Evolutionary conservation across 2,797 vertebrate species (phyloP).

Genomic region (Betta splendens): DNA sequence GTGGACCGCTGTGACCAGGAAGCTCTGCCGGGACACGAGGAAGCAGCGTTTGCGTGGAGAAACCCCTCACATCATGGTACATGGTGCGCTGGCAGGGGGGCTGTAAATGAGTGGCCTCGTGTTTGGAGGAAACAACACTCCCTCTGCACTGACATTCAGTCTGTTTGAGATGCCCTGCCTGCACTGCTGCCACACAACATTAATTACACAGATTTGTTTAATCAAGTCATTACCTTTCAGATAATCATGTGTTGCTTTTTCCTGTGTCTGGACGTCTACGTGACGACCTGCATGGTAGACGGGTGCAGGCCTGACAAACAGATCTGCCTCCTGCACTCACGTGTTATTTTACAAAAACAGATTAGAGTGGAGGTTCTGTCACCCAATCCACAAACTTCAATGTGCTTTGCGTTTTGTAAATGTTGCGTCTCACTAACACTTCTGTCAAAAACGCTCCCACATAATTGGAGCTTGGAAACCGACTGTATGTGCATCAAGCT

Average conservation of each 20-base stretch:
- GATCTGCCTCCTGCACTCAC: slow-evolving; percentile 2
- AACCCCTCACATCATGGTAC: slow-evolving; percentile 31
- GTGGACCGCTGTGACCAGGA: slow-evolving; percentile 35
- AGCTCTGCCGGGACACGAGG: slow-evolving; percentile 28
- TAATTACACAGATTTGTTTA: slow-evolving; percentile 33
- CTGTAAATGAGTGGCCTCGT: slow-evolving; percentile 55
- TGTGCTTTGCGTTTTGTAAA: slow-evolving; percentile 46
- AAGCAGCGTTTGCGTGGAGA: slow-evolving; percentile 44
- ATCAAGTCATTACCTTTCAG: slow-evolving; percentile 31
- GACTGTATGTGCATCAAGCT: slow-evolving; percentile 26
- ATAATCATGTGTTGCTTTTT: slow-evolving; percentile 17
- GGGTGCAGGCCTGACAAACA: neutral
- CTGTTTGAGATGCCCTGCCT: slow-evolving; percentile 22
- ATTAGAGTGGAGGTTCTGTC: slow-evolving; percentile 10
- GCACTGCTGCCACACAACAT: slow-evolving; percentile 27
- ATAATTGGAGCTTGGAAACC: slow-evolving; percentile 49
- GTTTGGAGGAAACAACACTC: slow-evolving; percentile 54
- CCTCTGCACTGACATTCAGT: slow-evolving; percentile 37
- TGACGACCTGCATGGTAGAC: slow-evolving; percentile 14
- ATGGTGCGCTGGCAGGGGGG: slow-evolving; percentile 29
- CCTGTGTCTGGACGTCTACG: slow-evolving; percentile 13
- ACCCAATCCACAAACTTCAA: slow-evolving; percentile 20
- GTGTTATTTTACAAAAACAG: slow-evolving; percentile 1
- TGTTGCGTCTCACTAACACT: slow-evolving; percentile 15
- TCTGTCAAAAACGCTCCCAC: slow-evolving; percentile 28